A percentile compares a stretch with the other conserved stretches of the same genome.
These are phyloP conservation scores for Amphibalanus amphitrite DNA, from an alignment of 1,140 invertebrate species.

Conservation along the genomic window DNA sequence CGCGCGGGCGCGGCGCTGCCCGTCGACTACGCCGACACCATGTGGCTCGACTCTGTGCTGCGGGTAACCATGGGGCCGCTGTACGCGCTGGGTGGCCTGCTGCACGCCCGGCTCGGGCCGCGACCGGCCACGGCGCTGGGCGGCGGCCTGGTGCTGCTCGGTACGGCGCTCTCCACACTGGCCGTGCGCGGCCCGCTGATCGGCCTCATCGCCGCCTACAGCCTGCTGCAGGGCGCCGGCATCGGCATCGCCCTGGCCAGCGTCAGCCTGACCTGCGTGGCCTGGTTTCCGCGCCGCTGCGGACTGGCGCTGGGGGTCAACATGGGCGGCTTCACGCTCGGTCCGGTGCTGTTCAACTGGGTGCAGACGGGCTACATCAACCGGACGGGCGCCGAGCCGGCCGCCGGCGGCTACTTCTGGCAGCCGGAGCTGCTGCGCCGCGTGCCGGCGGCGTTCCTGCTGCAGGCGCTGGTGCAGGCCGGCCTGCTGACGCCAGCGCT, in stretches of 20 bases:
- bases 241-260: background rate
- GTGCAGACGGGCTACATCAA: conserved; percentile 30
- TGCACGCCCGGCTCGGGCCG: conserved; percentile 24
- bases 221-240: background rate
- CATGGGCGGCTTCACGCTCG: conserved; percentile 28
- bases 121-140: conserved; percentile 15
- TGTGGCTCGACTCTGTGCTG: background rate
- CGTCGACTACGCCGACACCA: background rate
- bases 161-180: background rate
- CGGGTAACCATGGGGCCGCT: background rate
- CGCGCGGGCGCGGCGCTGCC: too few relatives aligned
- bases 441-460: conserved; percentile 26
- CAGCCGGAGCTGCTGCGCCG: conserved; percentile 22
- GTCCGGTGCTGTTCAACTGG: conserved; percentile 28
- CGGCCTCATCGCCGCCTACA: background rate
- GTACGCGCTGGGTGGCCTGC: conserved; percentile 22
- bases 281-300: conserved; percentile 29
- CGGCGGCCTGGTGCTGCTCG: background rate
- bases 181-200: background rate
- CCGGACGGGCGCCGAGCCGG: conserved; percentile 22
- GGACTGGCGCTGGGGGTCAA: conserved; percentile 29
- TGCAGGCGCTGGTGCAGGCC: conserved; percentile 21
- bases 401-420: conserved; percentile 24
- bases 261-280: background rate
- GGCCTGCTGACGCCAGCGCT: background rate